Percentiles rank a stretch among this genome's conserved stretches.
phyloP scores from a whole-genome alignment of 2,113 vertebrate genomes.

The Myocastor coypus region DNA sequence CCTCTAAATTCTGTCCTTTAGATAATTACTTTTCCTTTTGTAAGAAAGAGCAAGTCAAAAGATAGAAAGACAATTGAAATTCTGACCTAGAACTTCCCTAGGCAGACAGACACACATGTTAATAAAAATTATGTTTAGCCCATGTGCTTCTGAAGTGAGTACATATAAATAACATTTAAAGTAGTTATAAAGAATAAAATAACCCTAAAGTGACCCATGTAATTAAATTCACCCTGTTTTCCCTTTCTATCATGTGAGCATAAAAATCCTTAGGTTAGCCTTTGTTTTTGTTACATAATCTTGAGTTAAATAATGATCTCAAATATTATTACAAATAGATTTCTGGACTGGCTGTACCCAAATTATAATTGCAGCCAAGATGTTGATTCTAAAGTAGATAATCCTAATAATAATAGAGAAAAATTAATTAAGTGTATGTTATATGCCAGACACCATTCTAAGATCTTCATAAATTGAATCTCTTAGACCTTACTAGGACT shows the following conservation, averaged over 20 bases:
- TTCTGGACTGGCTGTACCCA: slow-evolving; percentile 53
- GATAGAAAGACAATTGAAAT: background rate
- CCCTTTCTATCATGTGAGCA: background rate
- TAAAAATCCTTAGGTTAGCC: slow-evolving; percentile 30
- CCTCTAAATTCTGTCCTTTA: background rate
- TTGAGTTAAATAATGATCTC: slow-evolving; percentile 37
- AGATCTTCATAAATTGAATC: slow-evolving; percentile 70
- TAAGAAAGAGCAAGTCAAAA: background rate
- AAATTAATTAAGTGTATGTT: slow-evolving; percentile 51
- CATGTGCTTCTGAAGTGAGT: background rate
- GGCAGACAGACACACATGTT: background rate
- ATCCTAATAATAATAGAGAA: slow-evolving; percentile 41
- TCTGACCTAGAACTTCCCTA: background rate
- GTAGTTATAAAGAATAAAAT: slow-evolving; percentile 51
- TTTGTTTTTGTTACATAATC: slow-evolving; percentile 53
- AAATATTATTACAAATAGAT: slow-evolving; percentile 69
- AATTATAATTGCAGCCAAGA: slow-evolving; percentile 55
- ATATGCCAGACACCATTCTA: slow-evolving; percentile 49
- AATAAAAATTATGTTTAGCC: slow-evolving; percentile 8
- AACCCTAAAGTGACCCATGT: background rate
- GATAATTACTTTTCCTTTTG: background rate
- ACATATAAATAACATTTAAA: slow-evolving; percentile 22
- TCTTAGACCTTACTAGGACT: slow-evolving; percentile 55
- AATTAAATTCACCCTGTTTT: slow-evolving; percentile 51
- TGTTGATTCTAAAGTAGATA: slow-evolving; percentile 50